phyloP scores from a whole-genome alignment of 2,113 vertebrate genomes.

The Rhinolophus sinicus region DNA sequence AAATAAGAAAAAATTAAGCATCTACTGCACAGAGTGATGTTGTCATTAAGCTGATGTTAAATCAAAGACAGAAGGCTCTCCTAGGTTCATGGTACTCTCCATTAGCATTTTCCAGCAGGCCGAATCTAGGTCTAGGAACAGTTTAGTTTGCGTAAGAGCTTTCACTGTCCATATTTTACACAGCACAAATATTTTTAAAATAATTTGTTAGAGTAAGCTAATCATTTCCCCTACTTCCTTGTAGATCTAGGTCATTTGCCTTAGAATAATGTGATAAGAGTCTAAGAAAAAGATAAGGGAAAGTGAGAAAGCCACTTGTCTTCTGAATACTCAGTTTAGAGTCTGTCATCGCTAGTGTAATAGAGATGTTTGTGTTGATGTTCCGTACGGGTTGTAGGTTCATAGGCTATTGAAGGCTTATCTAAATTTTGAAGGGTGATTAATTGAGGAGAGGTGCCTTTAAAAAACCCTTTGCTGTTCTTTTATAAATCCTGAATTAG shows the following conservation, averaged over 20 bases:
- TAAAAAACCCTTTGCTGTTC: background rate
- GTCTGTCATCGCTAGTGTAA: background rate
- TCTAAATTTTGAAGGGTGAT: background rate
- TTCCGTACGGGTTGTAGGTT: background rate
- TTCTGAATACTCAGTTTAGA: background rate
- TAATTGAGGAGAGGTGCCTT: background rate
- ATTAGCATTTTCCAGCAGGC: background rate
- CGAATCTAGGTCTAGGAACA: background rate
- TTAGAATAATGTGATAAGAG: slow-evolving; percentile 8
- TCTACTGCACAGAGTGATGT: background rate
- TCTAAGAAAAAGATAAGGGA: background rate
- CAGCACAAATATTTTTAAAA: background rate
- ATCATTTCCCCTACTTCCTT: background rate
- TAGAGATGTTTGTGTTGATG: background rate
- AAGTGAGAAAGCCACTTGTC: background rate
- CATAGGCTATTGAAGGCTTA: background rate
- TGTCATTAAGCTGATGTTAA: background rate
- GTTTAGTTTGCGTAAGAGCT: background rate
- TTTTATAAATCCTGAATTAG: background rate
- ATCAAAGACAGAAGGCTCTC: background rate
- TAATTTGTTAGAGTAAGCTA: background rate
- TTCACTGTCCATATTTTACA: background rate
- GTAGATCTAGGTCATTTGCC: background rate
- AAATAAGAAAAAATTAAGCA: background rate
- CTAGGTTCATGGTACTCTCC: background rate